These are phyloP conservation scores for Stenotaenia linearis DNA, from an alignment of 2,888 invertebrate genomes.

Conservation along the genomic window DNA sequence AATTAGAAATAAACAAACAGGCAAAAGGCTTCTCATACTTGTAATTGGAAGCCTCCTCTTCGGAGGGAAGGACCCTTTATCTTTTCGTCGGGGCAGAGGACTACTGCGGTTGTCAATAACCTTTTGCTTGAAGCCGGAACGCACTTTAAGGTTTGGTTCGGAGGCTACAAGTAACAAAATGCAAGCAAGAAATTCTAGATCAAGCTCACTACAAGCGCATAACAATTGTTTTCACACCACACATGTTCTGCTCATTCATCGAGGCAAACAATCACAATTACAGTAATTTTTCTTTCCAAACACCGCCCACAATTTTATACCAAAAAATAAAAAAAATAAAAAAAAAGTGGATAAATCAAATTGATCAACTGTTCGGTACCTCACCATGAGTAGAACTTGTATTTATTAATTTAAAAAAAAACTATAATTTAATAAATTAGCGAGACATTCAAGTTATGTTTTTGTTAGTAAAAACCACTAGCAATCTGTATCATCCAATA, in stretches of 20 bases:
- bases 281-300: not conserved
- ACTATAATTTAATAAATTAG: not conserved
- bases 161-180: slow-evolving; percentile 60
- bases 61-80: slow-evolving; percentile 65
- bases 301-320: not conserved
- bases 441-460: not conserved
- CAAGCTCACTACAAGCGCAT: slow-evolving; percentile 10
- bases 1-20: not conserved
- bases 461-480: slow-evolving; percentile 19
- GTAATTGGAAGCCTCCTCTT: slow-evolving; percentile 64
- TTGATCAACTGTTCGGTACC: slow-evolving; percentile 9
- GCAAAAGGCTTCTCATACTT: slow-evolving; percentile 49
- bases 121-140: slow-evolving; percentile 63
- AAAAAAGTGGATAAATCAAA: too few species aligned
- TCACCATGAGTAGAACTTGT: slow-evolving; percentile 7
- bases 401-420: not conserved
- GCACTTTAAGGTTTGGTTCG: slow-evolving; percentile 77
- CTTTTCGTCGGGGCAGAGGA: slow-evolving; percentile 78
- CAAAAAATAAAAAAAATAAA: not conserved
- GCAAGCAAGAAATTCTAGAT: slow-evolving; percentile 21
- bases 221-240: slow-evolving; percentile 14
- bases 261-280: not conserved
- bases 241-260: slow-evolving; percentile 9
- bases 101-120: slow-evolving; percentile 84
- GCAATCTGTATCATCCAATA: not conserved